phyloP scores from a whole-genome alignment of 1,140 invertebrate species.

The Pectinophora gossypiella region DNA sequence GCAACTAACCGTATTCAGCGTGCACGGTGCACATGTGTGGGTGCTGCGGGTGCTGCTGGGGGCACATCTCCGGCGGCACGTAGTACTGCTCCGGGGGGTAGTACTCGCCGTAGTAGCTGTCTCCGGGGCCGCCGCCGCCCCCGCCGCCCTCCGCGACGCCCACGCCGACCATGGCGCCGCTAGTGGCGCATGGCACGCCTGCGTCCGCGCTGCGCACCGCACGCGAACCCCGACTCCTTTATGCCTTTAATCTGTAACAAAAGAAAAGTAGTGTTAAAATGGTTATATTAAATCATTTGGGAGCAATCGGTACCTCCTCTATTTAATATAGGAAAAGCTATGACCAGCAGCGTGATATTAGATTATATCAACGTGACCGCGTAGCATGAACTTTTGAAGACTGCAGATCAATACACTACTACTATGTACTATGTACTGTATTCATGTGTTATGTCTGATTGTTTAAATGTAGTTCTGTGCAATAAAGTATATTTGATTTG shows the following conservation, averaged over 20 bases:
- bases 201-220: constrained; percentile 41
- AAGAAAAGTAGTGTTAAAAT: background rate
- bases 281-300: too few relatives aligned
- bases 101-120: constrained; percentile 67
- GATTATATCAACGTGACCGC: too few relatives aligned
- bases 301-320: too few relatives aligned
- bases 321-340: too few relatives aligned
- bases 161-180: constrained; percentile 54
- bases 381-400: too few relatives aligned
- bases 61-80: constrained; percentile 68
- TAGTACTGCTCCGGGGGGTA: constrained; percentile 66
- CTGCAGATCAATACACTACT: too few relatives aligned
- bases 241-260: constrained; percentile 48
- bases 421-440: too few relatives aligned
- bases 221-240: constrained; percentile 23
- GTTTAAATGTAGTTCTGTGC: too few relatives aligned
- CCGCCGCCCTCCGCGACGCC: constrained; percentile 58
- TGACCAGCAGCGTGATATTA: too few relatives aligned
- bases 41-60: constrained; percentile 65
- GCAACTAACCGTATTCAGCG: constrained; percentile 58
- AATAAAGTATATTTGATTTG: too few relatives aligned
- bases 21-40: constrained; percentile 71
- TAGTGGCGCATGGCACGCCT: constrained; percentile 55
- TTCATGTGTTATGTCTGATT: too few relatives aligned
- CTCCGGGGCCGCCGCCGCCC: constrained; percentile 33